Base-by-base conservation (phyloP, 1,140 invertebrate genomes). In the Cryptotermes secundus region DNA sequence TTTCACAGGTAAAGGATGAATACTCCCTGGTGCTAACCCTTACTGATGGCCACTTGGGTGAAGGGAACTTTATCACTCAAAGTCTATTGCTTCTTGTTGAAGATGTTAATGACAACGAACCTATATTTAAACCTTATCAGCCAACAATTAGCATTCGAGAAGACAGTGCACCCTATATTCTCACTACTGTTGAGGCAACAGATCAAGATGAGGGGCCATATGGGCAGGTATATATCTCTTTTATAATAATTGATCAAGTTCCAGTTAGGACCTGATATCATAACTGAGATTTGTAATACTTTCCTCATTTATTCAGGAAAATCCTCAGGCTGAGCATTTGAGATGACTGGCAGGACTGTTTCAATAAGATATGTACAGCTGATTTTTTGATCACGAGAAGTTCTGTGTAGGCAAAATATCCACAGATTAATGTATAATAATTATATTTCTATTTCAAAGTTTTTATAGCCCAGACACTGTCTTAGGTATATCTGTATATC, bases 41-140 rank as follows among this genome's bases (percentile, higher is more conserved):
- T 85, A 98, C 96, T 1, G 97, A 98, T 89, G 96, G 96, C 80
- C 94, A 95, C 87, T 92, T 97, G 36, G 96, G 95, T 3, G 95
- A 96, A 80, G 95, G 96, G 81, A 97, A 97, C 88, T 97, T 94
- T 90, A 95, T 98, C 84, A 97, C 96, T 9, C 97, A 98, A 90
- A 97, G 96, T 87, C 92, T 98, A 83, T 90, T 98, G 83, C 90
- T 98, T 26, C 91, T 97, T 81, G 96, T 98, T 1, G 96, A 98
- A 90, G 97, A 98, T 89, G 94, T 97, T 19, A 98, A 98, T 87
- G 97, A 98, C 90, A 97, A 97, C 91, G 93, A 94, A 85, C 97
- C 97, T 7, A 92, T 96, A 81, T 98, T 98, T 89, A 93, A 95
- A 87, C 94, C 96, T 24, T 97, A 97, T 90, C 95, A 95, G 85